Conservation (phyloP, 2,797 vertebrate genomes). For the Oceanodroma leucorhoa region DNA sequence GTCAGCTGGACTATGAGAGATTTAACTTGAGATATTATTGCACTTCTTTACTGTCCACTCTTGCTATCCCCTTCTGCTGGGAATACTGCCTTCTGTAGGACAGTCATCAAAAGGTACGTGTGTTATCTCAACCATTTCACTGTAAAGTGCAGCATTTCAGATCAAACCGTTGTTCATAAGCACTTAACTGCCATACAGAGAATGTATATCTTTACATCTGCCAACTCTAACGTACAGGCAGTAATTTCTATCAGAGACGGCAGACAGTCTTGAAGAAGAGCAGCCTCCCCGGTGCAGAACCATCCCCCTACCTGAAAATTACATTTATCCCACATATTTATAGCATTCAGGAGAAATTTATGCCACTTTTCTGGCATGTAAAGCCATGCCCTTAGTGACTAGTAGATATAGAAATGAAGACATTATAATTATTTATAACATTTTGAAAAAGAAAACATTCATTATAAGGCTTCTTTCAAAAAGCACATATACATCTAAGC, state of each 20-base stretch:
- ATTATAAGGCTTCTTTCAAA: constrained; percentile 34
- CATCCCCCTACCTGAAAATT: background rate
- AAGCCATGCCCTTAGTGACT: background rate
- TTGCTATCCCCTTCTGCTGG: background rate
- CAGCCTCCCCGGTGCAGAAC: background rate
- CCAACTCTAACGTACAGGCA: background rate
- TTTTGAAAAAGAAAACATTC: constrained; percentile 34
- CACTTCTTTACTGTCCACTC: background rate
- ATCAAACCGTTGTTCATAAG: background rate
- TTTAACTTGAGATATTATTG: background rate
- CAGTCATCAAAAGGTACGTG: background rate
- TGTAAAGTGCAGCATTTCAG: background rate
- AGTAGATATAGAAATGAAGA: background rate
- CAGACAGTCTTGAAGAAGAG: background rate
- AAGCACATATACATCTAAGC: constrained; percentile 35
- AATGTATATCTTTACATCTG: background rate
- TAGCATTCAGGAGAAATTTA: background rate
- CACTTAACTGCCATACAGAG: background rate
- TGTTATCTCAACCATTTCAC: background rate
- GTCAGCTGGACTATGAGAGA: background rate
- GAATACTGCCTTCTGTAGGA: background rate
- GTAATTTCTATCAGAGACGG: background rate
- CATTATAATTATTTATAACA: constrained; percentile 20
- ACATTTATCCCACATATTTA: background rate
- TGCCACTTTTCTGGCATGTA: background rate